Percentiles rank a stretch among this genome's conserved stretches.
Evolutionary conservation across 2,797 vertebrate species (phyloP).

Genomic region (Oophaga sylvatica): DNA sequence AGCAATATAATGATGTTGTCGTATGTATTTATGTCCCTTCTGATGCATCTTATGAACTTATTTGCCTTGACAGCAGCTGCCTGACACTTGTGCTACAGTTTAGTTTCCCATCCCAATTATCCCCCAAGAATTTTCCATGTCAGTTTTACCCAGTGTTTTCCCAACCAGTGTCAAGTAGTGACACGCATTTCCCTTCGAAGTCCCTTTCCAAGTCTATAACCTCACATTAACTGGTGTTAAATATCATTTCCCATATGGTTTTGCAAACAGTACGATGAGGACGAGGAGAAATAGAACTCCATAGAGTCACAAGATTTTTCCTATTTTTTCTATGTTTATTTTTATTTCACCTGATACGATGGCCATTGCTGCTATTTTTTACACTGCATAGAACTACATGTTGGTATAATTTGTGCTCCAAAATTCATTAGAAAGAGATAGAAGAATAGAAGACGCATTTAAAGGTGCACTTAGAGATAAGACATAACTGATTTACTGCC

Average conservation of each 20-base stretch:
- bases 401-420: background rate
- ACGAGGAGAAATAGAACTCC: too few relatives aligned
- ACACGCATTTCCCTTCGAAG: too few relatives aligned
- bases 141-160: background rate
- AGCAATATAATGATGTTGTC: background rate
- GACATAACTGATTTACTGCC: conserved; percentile 21
- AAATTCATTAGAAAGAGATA: background rate
- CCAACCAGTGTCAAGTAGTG: background rate
- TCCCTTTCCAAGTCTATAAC: too few relatives aligned
- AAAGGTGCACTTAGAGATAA: conserved; percentile 36
- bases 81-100: background rate
- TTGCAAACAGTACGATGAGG: too few relatives aligned
- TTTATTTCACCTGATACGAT: background rate
- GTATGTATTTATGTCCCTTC: background rate
- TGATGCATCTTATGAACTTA: background rate
- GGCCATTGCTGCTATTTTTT: background rate
- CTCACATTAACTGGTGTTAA: too few relatives aligned
- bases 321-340: too few relatives aligned
- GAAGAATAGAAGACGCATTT: background rate
- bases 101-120: background rate
- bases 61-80: background rate
- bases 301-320: too few relatives aligned
- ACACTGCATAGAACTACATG: background rate
- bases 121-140: background rate
- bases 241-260: too few relatives aligned